phyloP scores from a whole-genome alignment of 2,797 vertebrate species.

The Synanceia verrucosa region DNA sequence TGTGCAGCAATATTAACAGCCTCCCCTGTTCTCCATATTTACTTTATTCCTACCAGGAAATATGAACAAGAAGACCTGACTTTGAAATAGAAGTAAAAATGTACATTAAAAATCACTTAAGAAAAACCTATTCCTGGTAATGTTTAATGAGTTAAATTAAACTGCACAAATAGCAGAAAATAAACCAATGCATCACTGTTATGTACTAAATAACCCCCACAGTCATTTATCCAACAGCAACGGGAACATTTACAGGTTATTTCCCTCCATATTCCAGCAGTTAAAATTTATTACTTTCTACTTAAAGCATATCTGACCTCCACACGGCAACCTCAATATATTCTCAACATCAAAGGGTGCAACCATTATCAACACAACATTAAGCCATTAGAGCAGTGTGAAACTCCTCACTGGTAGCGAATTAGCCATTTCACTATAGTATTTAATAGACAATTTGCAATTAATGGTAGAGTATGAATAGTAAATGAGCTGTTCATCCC shows the following conservation, averaged over 20 bases:
- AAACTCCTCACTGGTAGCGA: conserved; percentile 39
- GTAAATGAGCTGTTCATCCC: conserved; percentile 38
- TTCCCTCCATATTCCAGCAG: not conserved
- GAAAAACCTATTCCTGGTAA: not conserved
- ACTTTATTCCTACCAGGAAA: not conserved
- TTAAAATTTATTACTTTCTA: too few relatives aligned
- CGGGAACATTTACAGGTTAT: not conserved
- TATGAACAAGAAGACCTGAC: not conserved
- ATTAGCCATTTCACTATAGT: conserved; percentile 45
- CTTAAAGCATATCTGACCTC: conserved; percentile 26
- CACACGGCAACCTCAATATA: not conserved
- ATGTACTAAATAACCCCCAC: not conserved
- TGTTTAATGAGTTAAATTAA: not conserved
- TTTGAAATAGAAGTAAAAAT: not conserved
- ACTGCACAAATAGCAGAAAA: not conserved
- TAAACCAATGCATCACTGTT: not conserved
- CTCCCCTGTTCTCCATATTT: not conserved
- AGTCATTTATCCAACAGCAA: not conserved
- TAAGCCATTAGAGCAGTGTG: conserved; percentile 16
- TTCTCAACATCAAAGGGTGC: conserved; percentile 26
- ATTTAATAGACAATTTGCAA: conserved; percentile 43
- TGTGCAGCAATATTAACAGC: not conserved
- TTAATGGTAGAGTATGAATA: conserved; percentile 55
- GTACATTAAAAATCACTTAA: not conserved
- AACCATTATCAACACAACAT: conserved; percentile 28